Evolutionary conservation across 2,888 invertebrate species (phyloP).

Genomic region (Therioaphis trifolii): DNA sequence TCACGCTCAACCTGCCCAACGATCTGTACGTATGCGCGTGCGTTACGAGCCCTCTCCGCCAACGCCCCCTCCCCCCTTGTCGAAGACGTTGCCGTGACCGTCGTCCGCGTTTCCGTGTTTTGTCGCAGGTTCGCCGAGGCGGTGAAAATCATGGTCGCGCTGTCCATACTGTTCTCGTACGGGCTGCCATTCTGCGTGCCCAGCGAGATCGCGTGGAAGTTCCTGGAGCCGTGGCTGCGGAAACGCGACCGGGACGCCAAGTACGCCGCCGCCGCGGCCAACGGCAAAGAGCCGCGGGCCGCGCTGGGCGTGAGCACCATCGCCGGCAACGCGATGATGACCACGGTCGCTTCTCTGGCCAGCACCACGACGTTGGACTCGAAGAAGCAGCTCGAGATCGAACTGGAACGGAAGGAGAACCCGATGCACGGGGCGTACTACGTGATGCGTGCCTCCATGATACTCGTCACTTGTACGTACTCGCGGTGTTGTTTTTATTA

Average conservation of each 20-base stretch:
- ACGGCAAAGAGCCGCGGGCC: background rate
- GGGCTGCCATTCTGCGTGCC: constrained; percentile 95
- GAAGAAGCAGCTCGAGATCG: background rate
- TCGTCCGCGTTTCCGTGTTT: too few species aligned
- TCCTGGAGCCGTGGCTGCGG: constrained; percentile 70
- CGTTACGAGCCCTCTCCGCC: too few species aligned
- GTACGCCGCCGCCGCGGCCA: background rate
- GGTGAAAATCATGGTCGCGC: constrained; percentile 86
- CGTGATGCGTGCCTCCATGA: constrained; percentile 68
- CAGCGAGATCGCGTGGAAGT: constrained; percentile 88
- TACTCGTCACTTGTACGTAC: constrained; percentile 58
- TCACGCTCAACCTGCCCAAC: constrained; percentile 86
- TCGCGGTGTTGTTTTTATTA: background rate
- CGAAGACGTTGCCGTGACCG: too few species aligned
- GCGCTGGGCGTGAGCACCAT: background rate
- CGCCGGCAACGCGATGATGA: background rate
- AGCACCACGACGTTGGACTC: background rate
- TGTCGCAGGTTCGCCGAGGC: constrained; percentile 76
- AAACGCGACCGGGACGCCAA: background rate
- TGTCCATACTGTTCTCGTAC: constrained; percentile 92
- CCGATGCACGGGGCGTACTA: constrained; percentile 68
- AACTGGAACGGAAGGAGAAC: background rate
- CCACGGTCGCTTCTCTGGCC: background rate
- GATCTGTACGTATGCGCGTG: constrained; percentile 77
- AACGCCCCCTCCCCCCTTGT: too few species aligned